These are phyloP conservation scores for Hypomecis atomaria DNA, from an alignment of 2,888 invertebrate genomes.

Conservation along the genomic window DNA sequence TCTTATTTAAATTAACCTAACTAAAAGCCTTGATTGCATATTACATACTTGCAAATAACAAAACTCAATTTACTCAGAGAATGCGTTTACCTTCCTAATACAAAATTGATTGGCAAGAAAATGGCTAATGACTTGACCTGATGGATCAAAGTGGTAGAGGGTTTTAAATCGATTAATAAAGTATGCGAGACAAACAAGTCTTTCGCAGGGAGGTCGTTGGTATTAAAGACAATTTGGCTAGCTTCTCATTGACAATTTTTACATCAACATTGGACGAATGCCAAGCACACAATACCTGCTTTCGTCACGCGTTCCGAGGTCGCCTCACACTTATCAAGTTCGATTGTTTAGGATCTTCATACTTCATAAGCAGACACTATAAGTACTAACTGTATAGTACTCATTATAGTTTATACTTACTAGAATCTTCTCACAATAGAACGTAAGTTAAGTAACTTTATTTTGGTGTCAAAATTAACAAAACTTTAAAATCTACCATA, in stretches of 20 bases:
- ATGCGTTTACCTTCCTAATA: neutral
- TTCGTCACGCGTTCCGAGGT: constrained; percentile 65
- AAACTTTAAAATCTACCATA: no score
- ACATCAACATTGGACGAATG: constrained; percentile 64
- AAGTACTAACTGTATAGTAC: no score
- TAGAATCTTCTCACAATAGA: no score
- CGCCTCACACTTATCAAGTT: constrained; percentile 35
- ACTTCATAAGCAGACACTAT: neutral
- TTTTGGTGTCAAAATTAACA: no score
- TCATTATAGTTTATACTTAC: no score
- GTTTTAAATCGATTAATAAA: constrained; percentile 3
- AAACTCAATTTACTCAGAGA: neutral
- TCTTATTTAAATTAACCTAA: no score
- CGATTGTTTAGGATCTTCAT: constrained; percentile 37
- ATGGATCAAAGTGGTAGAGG: constrained; percentile 9
- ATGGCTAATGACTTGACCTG: constrained; percentile 1
- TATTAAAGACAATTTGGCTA: constrained; percentile 51
- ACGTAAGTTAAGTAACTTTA: no score
- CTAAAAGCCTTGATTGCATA: no score
- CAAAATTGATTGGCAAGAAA: neutral
- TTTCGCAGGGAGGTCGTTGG: constrained; percentile 34
- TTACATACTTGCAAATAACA: neutral
- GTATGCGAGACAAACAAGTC: constrained; percentile 21
- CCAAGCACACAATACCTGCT: constrained; percentile 67
- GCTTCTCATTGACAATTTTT: constrained; percentile 55